Conservation (phyloP, 1,140 invertebrate genomes). For the Rhyacophila brunnea region DNA sequence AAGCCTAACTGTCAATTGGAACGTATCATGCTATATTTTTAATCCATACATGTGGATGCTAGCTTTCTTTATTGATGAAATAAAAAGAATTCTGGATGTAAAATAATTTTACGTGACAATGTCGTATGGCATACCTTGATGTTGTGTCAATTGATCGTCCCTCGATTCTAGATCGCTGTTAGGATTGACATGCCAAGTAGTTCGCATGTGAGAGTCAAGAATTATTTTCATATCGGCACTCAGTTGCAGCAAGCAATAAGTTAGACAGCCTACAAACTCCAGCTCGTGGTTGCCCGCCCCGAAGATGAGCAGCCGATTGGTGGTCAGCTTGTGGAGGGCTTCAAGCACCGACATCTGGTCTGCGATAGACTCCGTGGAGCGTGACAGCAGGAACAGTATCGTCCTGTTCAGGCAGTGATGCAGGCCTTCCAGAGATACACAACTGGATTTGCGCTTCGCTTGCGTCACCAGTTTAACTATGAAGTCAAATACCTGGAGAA, state of each 20-base stretch:
- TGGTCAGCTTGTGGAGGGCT: slow-evolving; percentile 90
- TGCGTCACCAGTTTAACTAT: slow-evolving; percentile 89
- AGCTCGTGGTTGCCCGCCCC: slow-evolving; percentile 92
- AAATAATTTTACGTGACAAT: not conserved
- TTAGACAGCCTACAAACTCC: slow-evolving; percentile 94
- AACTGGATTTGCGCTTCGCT: slow-evolving; percentile 75
- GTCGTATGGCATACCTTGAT: slow-evolving; percentile 59
- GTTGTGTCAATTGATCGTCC: slow-evolving; percentile 73
- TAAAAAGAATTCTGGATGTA: not conserved
- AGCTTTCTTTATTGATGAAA: not conserved
- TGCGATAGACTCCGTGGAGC: slow-evolving; percentile 83
- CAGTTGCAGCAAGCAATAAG: slow-evolving; percentile 92
- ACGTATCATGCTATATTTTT: too few relatives aligned
- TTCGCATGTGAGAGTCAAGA: slow-evolving; percentile 74
- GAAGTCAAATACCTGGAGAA: slow-evolving; percentile 79
- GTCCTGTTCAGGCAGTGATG: slow-evolving; percentile 93
- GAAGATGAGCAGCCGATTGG: slow-evolving; percentile 82
- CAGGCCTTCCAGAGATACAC: slow-evolving; percentile 77
- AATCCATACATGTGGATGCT: not conserved
- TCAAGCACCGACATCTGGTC: slow-evolving; percentile 92
- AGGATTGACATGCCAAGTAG: slow-evolving; percentile 88
- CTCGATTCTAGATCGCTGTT: slow-evolving; percentile 67
- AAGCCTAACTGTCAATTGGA: too few relatives aligned
- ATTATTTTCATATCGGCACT: slow-evolving; percentile 88
- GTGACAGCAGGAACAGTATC: slow-evolving; percentile 88